These are phyloP conservation scores for Macquaria australasica DNA, from an alignment of 2,113 vertebrate species.

Conservation along the genomic window DNA sequence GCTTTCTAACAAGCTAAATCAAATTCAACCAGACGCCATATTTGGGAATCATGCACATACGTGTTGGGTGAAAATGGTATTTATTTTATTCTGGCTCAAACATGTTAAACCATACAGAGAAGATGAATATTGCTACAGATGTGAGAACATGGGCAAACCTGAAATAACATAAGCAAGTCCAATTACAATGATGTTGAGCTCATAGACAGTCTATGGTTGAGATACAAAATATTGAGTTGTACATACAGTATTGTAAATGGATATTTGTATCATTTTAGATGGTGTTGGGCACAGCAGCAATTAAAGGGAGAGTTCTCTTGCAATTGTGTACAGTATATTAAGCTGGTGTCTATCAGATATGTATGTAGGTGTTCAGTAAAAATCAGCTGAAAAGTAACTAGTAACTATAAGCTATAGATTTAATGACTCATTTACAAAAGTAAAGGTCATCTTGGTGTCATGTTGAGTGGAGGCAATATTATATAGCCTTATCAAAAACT, in stretches of 20 bases:
- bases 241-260: not conserved
- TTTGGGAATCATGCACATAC: not conserved
- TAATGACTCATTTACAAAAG: not conserved
- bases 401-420: not conserved
- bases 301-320: not conserved
- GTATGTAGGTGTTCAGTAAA: not conserved
- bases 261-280: not conserved
- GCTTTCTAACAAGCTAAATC: not conserved
- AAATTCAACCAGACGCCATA: not conserved
- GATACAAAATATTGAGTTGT: not conserved
- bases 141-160: not conserved
- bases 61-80: not conserved
- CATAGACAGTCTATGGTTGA: not conserved
- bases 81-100: not conserved
- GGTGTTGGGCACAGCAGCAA: not conserved
- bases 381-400: not conserved
- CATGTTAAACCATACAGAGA: not conserved
- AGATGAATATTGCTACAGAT: not conserved
- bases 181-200: not conserved
- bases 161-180: not conserved
- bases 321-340: not conserved
- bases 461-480: not conserved
- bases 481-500: not conserved
- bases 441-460: not conserved
- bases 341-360: not conserved